phyloP scores from a whole-genome alignment of 2,888 invertebrate species.

The Sabatieria punctata region DNA sequence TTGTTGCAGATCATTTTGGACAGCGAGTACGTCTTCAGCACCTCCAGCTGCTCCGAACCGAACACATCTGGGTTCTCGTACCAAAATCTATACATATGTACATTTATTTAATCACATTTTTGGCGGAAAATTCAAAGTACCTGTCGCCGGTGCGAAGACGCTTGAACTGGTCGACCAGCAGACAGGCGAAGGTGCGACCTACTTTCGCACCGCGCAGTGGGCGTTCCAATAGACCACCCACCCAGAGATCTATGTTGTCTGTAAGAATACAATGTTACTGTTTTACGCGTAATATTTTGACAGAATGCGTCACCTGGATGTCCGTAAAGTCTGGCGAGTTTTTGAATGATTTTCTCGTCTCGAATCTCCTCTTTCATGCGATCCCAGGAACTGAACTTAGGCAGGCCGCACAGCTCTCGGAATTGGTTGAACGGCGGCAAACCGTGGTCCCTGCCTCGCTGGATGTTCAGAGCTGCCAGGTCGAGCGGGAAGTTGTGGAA shows the following conservation, averaged over 20 bases:
- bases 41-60: constrained; percentile 58
- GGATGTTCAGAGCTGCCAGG: constrained; percentile 33
- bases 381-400: constrained; percentile 1
- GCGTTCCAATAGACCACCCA: constrained; percentile 80
- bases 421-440: constrained; percentile 33
- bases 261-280: too few species aligned
- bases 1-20: constrained; percentile 72
- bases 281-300: too few species aligned
- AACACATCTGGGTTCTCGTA: constrained; percentile 50
- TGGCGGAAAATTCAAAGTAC: constrained; percentile 27
- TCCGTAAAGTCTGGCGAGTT: neutral
- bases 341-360: neutral
- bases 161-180: constrained; percentile 71
- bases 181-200: constrained; percentile 72
- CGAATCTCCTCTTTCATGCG: neutral
- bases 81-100: constrained; percentile 7
- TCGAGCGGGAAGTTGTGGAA: constrained; percentile 22
- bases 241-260: constrained; percentile 76
- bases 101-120: neutral
- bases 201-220: constrained; percentile 64
- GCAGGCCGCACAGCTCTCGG: constrained; percentile 28
- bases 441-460: constrained; percentile 35
- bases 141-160: constrained; percentile 69
- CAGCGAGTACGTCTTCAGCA: constrained; percentile 61
- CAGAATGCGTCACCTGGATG: neutral